Evolutionary conservation across 2,888 invertebrate genomes (phyloP).

Genomic region (Coelogynopora nodosa): DNA sequence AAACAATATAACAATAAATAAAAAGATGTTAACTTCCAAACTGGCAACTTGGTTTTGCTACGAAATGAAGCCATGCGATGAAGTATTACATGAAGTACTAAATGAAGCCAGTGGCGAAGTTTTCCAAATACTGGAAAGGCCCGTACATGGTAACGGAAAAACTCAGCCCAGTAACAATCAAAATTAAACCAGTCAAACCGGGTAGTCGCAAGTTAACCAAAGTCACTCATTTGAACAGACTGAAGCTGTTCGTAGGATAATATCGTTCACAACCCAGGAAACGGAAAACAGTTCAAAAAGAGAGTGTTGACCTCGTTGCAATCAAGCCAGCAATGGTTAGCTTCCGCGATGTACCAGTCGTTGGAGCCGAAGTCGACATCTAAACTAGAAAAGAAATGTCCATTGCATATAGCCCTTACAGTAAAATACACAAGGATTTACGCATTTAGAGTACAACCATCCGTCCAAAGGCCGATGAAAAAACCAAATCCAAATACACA

Average conservation of each 20-base stretch:
- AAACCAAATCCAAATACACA: too few relatives aligned
- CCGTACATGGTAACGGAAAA: neutral
- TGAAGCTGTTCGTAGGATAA: neutral
- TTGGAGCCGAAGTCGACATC: too few relatives aligned
- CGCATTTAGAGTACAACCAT: too few relatives aligned
- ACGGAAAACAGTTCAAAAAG: too few relatives aligned
- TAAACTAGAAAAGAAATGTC: too few relatives aligned
- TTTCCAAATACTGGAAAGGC: neutral
- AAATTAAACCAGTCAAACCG: neutral
- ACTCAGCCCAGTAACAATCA: neutral
- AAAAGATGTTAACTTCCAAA: neutral
- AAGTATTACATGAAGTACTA: too few relatives aligned
- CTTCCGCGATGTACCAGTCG: too few relatives aligned
- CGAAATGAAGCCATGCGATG: neutral
- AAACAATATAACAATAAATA: neutral
- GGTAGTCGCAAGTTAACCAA: neutral
- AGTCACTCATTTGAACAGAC: neutral
- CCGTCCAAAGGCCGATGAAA: too few relatives aligned
- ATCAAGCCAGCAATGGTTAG: too few relatives aligned
- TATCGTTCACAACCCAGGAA: neutral
- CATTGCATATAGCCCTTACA: too few relatives aligned
- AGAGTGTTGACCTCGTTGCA: too few relatives aligned
- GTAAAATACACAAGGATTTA: too few relatives aligned
- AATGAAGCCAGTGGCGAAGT: neutral
- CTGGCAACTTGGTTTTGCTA: neutral